Evolutionary conservation across 2,888 invertebrate genomes (phyloP).

Genomic region (Acronicta aceris): DNA sequence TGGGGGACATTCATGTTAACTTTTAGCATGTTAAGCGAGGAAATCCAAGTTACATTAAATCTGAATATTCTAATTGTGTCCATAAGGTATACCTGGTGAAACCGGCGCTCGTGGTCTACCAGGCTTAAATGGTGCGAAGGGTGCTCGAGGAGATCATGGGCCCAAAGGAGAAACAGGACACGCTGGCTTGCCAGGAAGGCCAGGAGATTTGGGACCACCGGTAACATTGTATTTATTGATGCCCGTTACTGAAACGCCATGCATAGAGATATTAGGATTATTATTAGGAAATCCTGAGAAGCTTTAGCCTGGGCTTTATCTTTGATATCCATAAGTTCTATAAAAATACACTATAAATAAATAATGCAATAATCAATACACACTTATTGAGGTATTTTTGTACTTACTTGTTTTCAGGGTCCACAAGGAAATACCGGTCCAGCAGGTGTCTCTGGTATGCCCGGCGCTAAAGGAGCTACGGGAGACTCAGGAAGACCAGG

Average conservation of each 20-base stretch:
- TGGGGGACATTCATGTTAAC: no score
- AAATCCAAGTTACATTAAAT: no score
- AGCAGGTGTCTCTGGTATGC: constrained; percentile 91
- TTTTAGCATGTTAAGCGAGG: no score
- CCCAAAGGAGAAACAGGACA: constrained; percentile 93
- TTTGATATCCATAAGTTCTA: no score
- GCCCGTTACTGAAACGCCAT: not conserved
- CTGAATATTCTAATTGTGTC: constrained; percentile 11
- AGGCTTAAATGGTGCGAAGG: constrained; percentile 92
- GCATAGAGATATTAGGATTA: no score
- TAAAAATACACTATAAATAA: no score
- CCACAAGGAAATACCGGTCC: constrained; percentile 92
- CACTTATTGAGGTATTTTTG: no score
- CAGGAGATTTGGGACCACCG: constrained; percentile 92
- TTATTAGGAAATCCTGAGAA: no score
- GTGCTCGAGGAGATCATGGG: constrained; percentile 93
- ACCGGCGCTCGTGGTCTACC: constrained; percentile 90
- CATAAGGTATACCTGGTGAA: constrained; percentile 90
- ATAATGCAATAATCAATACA: no score
- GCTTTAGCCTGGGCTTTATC: no score
- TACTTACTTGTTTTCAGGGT: constrained; percentile 84
- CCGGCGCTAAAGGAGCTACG: constrained; percentile 91
- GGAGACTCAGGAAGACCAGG: constrained; percentile 93
- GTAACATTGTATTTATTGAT: constrained; percentile 81
- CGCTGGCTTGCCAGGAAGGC: constrained; percentile 93